Conservation (phyloP, 2,113 vertebrate species). For the Pterocles gutturalis region DNA sequence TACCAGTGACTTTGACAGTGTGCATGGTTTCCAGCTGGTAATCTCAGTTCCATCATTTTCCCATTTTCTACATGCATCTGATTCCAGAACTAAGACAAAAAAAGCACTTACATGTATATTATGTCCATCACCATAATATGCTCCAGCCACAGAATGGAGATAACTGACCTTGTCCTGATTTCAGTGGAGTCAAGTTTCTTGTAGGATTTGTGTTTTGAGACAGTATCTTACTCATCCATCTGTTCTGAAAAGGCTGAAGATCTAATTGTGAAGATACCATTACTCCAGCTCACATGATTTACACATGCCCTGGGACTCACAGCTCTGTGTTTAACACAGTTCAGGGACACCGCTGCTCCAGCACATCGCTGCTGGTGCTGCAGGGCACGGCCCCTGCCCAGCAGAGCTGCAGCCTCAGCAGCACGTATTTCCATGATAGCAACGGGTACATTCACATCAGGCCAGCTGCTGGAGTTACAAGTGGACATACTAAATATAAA, state of each 20-base stretch:
- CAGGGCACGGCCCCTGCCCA: background rate
- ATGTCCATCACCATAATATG: background rate
- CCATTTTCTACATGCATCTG: background rate
- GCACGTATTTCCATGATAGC: accelerated
- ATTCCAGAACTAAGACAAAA: background rate
- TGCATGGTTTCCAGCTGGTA: background rate
- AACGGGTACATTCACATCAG: accelerated
- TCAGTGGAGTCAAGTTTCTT: background rate
- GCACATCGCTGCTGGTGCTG: background rate
- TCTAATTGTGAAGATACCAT: background rate
- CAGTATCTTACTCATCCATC: background rate
- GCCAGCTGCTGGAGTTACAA: background rate
- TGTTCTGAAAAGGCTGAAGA: background rate
- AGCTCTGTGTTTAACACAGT: background rate
- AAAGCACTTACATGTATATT: background rate
- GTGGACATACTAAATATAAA: background rate
- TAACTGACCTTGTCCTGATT: background rate
- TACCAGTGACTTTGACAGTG: background rate
- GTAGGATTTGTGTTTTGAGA: background rate
- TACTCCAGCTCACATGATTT: background rate
- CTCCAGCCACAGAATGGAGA: background rate
- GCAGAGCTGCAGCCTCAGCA: background rate
- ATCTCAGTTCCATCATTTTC: background rate
- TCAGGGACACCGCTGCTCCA: background rate
- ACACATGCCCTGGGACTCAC: background rate